Evolutionary conservation across 2,888 invertebrate genomes (phyloP), one percentile per base, ranked within the genome.

Genomic region (Zaprionus bogoriensis): DNA sequence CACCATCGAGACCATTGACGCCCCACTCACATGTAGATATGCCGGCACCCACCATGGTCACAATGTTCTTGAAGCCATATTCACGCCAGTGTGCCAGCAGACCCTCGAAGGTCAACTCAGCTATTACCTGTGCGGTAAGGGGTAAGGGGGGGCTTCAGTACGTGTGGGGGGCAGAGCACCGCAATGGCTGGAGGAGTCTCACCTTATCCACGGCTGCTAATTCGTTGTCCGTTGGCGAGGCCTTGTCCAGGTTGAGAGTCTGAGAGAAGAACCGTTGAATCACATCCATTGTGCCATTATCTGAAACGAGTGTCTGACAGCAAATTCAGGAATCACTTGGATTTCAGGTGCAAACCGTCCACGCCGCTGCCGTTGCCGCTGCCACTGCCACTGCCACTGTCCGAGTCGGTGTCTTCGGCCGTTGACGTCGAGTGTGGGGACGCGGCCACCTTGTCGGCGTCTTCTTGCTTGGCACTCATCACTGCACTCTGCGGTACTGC

Each of bases 21-120:
- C 14, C 17, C 20, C 23, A 92, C 94, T 94, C 92, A 97, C 97
- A 96, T 44, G 99, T 99, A 2, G 98, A 98, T 87, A 99, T 98
- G 48, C 99, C 99, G 76, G 99, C 99, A 64, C 99, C 99, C 63
- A 97, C 95, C 94, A 99, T 94, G 0, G 97, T 97, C 58, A 99
- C 95, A 55, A 99, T 94, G 81, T 97, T 97, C 89, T 94, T 94
- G 88, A 96, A 96, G 67, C 94, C 93, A 36, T 93, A 93, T 61
- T 93, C 93, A 77, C 95, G 93, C 71, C 98, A 96, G 91, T 95
- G 96, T 52, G 95, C 93, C 0, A 94, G 94, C 51, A 98, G 92
- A 1, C 96, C 96, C 76, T 96, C 95, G 67, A 97, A 91, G 51
- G 92, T 94, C 32, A 95, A 92, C 80, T 95, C 94, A 23, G 94